Percentiles rank a stretch among this genome's conserved stretches.
Conservation (phyloP, 2,888 invertebrate species). For the Stenotaenia linearis region DNA sequence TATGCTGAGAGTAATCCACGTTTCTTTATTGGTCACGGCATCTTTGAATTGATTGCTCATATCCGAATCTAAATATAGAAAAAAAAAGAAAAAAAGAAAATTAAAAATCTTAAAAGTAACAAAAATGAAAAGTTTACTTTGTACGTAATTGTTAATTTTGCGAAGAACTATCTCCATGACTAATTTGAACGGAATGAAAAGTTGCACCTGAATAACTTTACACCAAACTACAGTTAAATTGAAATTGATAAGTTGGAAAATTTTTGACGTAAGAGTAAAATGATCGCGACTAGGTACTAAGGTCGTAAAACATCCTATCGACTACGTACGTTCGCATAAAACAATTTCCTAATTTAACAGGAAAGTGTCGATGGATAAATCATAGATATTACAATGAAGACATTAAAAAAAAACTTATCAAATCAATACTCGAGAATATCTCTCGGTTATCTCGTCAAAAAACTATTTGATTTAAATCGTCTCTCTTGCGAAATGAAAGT, state of each 20-base stretch:
- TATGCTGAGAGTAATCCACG: conserved; percentile 10
- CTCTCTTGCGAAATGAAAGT: background rate
- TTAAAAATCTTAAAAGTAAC: background rate
- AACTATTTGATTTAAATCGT: background rate
- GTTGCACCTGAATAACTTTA: background rate
- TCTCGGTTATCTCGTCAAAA: background rate
- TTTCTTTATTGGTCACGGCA: background rate
- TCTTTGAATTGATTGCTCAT: background rate
- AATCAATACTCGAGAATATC: background rate
- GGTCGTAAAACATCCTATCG: background rate
- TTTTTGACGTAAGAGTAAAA: background rate
- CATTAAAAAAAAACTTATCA: background rate
- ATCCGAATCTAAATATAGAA: background rate
- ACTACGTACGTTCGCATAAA: background rate
- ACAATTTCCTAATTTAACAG: background rate
- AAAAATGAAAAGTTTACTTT: background rate
- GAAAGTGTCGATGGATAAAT: background rate
- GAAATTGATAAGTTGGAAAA: background rate
- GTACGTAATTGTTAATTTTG: background rate
- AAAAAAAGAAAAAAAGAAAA: background rate
- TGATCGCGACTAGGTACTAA: background rate
- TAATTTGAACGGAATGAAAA: background rate
- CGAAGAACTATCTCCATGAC: background rate
- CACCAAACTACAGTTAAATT: background rate
- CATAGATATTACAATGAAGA: background rate